Percentiles rank a stretch among this genome's conserved stretches.
Evolutionary conservation across 2,113 vertebrate species (phyloP).

Genomic region (Onychorhynchus coronatus): DNA sequence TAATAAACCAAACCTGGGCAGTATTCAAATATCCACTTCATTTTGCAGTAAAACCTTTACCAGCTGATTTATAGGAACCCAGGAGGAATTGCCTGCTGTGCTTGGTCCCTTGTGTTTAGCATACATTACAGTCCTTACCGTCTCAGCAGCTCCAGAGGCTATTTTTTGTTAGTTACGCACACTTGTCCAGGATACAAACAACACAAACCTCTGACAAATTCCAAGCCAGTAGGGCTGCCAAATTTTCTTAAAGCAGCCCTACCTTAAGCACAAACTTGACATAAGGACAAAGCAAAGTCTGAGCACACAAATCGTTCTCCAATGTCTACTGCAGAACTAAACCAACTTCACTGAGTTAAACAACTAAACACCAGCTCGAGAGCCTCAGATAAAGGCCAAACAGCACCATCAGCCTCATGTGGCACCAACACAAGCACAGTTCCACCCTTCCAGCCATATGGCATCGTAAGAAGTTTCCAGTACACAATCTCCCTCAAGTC

Average conservation of each 20-base stretch:
- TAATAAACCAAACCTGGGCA: constrained; percentile 37
- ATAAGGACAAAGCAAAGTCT: neutral
- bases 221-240: neutral
- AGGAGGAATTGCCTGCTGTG: constrained; percentile 74
- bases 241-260: neutral
- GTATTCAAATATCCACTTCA: constrained; percentile 73
- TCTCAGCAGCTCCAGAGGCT: neutral
- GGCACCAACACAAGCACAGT: neutral
- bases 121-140: constrained; percentile 72
- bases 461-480: rapidly evolving
- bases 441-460: neutral
- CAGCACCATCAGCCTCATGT: neutral
- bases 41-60: constrained; percentile 70
- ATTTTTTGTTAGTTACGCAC: neutral
- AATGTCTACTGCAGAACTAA: neutral
- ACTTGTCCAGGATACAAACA: neutral
- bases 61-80: constrained; percentile 74
- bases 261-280: neutral
- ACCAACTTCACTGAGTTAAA: neutral
- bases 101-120: constrained; percentile 71
- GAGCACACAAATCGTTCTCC: neutral
- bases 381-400: neutral
- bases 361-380: neutral
- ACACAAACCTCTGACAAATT: neutral
- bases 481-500: rapidly evolving